Evolutionary conservation across 2,888 invertebrate genomes (phyloP).

Genomic region (Synanthedon formicaeformis): DNA sequence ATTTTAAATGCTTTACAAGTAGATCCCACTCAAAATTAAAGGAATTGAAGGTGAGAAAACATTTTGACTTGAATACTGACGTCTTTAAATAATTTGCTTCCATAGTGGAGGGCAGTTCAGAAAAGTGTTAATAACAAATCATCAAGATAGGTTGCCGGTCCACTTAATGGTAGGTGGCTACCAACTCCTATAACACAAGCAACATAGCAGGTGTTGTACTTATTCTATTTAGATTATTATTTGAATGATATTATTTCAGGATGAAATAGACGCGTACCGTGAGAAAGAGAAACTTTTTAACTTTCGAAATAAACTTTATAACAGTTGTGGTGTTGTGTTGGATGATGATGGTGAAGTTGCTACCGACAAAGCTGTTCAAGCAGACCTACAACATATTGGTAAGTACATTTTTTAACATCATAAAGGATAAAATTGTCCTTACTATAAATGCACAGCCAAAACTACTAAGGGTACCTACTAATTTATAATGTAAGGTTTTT

Average conservation of each 20-base stretch:
- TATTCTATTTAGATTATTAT: background rate
- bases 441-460: no score
- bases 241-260: slow-evolving; percentile 26
- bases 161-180: background rate
- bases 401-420: background rate
- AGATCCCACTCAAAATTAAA: slow-evolving; percentile 43
- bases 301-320: slow-evolving; percentile 38
- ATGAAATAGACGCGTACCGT: slow-evolving; percentile 51
- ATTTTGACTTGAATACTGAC: background rate
- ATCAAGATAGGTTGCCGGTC: background rate
- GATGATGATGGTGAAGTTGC: slow-evolving; percentile 38
- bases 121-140: background rate
- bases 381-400: slow-evolving; percentile 15
- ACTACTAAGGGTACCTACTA: no score
- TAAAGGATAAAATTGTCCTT: no score
- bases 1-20: slow-evolving; percentile 37
- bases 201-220: background rate
- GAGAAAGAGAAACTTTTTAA: slow-evolving; percentile 37
- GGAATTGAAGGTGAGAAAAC: slow-evolving; percentile 41
- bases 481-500: no score
- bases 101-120: background rate
- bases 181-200: background rate
- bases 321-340: slow-evolving; percentile 46
- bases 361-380: slow-evolving; percentile 46
- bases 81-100: no score